Conservation (phyloP, 1,140 invertebrate species). For the Dreissena polymorpha region DNA sequence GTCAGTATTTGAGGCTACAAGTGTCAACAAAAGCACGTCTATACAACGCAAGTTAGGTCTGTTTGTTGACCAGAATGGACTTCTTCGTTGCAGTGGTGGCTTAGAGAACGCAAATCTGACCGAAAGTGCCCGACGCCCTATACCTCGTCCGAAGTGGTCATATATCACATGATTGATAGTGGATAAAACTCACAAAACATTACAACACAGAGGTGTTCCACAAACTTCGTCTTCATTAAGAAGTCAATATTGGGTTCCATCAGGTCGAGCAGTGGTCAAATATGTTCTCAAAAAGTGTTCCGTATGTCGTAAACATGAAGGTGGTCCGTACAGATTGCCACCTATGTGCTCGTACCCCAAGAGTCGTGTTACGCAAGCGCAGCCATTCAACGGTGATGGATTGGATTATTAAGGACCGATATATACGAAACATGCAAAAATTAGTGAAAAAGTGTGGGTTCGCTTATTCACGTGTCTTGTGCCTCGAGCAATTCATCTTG, state of each 20-base stretch:
- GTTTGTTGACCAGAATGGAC: constrained; percentile 10
- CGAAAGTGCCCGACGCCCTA: too few species aligned
- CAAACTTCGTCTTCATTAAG: neutral
- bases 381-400: constrained; percentile 10
- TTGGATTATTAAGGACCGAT: constrained; percentile 11
- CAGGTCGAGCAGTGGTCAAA: neutral
- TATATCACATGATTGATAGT: too few species aligned
- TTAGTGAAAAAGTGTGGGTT: constrained; percentile 27
- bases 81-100: too few species aligned
- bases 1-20: neutral
- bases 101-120: too few species aligned
- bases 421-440: neutral
- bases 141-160: constrained; percentile 14
- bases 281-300: too few species aligned
- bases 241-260: constrained; percentile 22
- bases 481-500: constrained; percentile 22
- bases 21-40: neutral
- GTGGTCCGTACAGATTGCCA: too few species aligned
- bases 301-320: too few species aligned
- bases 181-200: too few species aligned
- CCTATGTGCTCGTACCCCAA: too few species aligned
- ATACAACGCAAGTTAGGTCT: constrained; percentile 1
- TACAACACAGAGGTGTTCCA: constrained; percentile 1
- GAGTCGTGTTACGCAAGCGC: neutral
- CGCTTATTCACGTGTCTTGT: constrained; percentile 36